Conservation (phyloP, 2,113 vertebrate genomes). For the Hydropotes inermis region DNA sequence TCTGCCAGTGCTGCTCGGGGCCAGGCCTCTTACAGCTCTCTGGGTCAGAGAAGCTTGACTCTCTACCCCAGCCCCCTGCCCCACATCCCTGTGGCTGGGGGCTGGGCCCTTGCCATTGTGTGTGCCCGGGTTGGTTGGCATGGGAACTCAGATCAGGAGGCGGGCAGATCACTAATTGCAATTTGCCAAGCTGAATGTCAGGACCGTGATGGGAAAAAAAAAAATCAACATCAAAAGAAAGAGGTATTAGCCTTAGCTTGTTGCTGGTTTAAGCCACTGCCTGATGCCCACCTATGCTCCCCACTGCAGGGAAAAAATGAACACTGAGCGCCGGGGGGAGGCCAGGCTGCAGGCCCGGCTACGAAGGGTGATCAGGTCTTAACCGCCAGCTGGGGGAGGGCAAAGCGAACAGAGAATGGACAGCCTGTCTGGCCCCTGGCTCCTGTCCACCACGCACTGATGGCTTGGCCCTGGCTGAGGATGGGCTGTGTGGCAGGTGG, state of each 20-base stretch:
- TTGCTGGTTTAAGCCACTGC: slow-evolving; percentile 18
- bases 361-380: not conserved
- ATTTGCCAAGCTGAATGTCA: slow-evolving; percentile 78
- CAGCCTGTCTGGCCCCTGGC: not conserved
- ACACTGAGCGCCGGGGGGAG: not conserved
- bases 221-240: slow-evolving; percentile 71
- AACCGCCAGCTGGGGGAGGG: not conserved
- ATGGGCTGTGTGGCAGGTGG: not conserved
- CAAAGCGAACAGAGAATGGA: not conserved
- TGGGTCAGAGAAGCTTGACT: not conserved
- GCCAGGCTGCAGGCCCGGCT: not conserved
- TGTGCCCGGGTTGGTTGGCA: slow-evolving; percentile 67
- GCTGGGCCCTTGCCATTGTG: slow-evolving; percentile 56
- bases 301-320: not conserved
- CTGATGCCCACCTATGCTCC: slow-evolving; percentile 24
- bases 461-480: not conserved
- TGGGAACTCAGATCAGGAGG: slow-evolving; percentile 74
- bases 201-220: slow-evolving; percentile 53
- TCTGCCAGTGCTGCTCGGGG: not conserved
- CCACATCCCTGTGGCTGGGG: not conserved
- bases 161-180: slow-evolving; percentile 71
- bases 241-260: slow-evolving; percentile 51
- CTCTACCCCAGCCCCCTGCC: not conserved
- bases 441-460: not conserved
- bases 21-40: not conserved